These are phyloP conservation scores for Lutraria lutraria DNA, from an alignment of 2,888 invertebrate species.

Conservation along the genomic window DNA sequence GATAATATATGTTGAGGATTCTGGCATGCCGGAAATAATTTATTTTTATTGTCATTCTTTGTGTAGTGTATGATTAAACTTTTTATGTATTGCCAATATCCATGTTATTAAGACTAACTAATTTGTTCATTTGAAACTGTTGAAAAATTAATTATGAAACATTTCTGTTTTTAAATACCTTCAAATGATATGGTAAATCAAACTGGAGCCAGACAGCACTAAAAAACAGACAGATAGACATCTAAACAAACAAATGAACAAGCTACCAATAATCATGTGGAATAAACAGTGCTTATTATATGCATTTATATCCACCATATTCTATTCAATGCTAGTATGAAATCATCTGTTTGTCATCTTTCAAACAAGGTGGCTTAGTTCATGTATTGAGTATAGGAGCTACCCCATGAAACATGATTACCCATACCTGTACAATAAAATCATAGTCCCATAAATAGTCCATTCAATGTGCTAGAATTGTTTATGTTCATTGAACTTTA, in stretches of 20 bases:
- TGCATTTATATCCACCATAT: neutral
- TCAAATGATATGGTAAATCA: neutral
- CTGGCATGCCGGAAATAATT: neutral
- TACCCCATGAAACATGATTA: slow-evolving; percentile 38
- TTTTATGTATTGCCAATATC: neutral
- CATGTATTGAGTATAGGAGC: slow-evolving; percentile 28
- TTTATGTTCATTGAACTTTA: slow-evolving; percentile 51
- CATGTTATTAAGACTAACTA: neutral
- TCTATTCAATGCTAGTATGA: neutral
- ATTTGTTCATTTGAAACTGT: neutral
- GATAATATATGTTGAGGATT: neutral
- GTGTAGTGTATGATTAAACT: neutral
- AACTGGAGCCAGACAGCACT: neutral
- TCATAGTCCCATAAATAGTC: slow-evolving; percentile 44
- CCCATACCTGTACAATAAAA: slow-evolving; percentile 31
- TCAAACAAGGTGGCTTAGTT: slow-evolving; percentile 13
- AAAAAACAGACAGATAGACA: neutral
- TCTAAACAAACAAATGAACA: neutral
- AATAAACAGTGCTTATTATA: neutral
- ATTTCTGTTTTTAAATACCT: neutral
- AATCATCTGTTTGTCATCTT: slow-evolving; percentile 2
- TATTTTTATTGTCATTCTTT: neutral
- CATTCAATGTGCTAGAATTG: slow-evolving; percentile 34
- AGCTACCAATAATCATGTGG: neutral
- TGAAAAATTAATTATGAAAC: neutral